A percentile compares a stretch with the other conserved stretches of the same genome.
Conservation (phyloP, 2,113 vertebrate species). For the human region GRCh38 chr6:89974501-89975000, state of each 20-base stretch:
- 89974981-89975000: constrained; percentile 69
- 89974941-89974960: constrained; percentile 66
- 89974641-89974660: constrained; percentile 39
- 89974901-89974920: constrained; percentile 61
- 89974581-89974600: constrained; percentile 55
- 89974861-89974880: background rate
- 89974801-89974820: constrained; percentile 7
- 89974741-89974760: background rate
- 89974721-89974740: background rate
- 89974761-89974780: background rate
- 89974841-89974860: constrained; percentile 54
- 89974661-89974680: constrained; percentile 43
- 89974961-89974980: constrained; percentile 67
- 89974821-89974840: constrained; percentile 57
- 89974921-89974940: constrained; percentile 54
- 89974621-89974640: constrained; percentile 54
- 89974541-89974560: background rate
- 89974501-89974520: constrained; percentile 47
- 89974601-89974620: constrained; percentile 7
- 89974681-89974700: constrained; percentile 45
- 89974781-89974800: background rate
- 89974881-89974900: constrained; percentile 44
- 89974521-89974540: background rate
- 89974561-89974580: background rate
- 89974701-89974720: constrained; percentile 5